Percentiles rank a stretch among this genome's conserved stretches.
These are phyloP conservation scores for Oligia fasciuncula DNA, from an alignment of 2,888 invertebrate species.

Conservation along the genomic window DNA sequence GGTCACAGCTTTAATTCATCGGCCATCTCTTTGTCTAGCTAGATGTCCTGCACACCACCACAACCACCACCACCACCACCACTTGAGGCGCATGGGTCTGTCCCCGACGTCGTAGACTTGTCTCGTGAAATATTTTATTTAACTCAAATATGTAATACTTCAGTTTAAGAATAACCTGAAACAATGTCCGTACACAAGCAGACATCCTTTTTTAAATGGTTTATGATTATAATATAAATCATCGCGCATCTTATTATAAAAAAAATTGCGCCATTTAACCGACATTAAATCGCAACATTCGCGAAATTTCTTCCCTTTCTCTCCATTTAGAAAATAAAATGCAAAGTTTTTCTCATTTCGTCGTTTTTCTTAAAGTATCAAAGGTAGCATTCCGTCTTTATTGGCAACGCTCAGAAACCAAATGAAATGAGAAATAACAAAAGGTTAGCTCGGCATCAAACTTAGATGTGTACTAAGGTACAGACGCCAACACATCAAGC, in stretches of 20 bases:
- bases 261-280: conserved; percentile 2
- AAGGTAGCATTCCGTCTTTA: conserved; percentile 37
- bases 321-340: conserved; percentile 26
- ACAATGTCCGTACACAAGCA: neutral
- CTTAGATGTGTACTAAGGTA: neutral
- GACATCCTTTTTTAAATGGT: neutral
- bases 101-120: no score
- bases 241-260: neutral
- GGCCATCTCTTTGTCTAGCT: no score
- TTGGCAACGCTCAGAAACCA: conserved; percentile 27
- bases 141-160: neutral
- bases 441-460: neutral
- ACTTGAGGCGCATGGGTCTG: no score
- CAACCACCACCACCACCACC: no score
- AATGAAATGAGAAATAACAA: neutral
- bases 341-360: conserved; percentile 47
- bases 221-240: neutral
- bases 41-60: no score
- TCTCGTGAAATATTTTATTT: neutral
- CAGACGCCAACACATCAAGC: no score
- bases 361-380: conserved; percentile 50
- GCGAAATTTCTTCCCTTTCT: neutral
- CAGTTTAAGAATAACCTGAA: neutral
- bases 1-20: no score
- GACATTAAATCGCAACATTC: neutral